Evolutionary conservation across 2,888 invertebrate genomes (phyloP), one percentile per base, ranked within the genome.

Genomic region (Diadegma fenestrale): DNA sequence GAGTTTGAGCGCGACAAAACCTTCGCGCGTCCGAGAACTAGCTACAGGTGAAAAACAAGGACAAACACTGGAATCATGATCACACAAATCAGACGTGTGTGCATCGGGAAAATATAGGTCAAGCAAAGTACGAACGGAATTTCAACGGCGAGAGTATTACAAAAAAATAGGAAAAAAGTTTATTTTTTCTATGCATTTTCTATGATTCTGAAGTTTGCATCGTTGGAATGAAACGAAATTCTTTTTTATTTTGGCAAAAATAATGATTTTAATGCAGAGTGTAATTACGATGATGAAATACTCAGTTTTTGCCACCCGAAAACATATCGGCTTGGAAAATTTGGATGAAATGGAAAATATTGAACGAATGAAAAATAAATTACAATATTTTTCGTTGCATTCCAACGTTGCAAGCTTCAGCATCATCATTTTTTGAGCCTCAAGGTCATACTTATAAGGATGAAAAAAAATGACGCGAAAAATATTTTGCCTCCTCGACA

Each of bases 1-100:
- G 72, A 61, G 69, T 79, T 79, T 43, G 33, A 33, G 30, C 7
- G 6, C 26, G 33, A 45, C 66, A 66, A 78, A 82, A 78, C 72
- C 43, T 61, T 43, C 14, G 2, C 14, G 2, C 14, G 33, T 12
- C 63, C 30, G 45, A 41, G 41, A 41, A 66, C 66, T 37, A 6
- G 66, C 41, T 19, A 4, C 41, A 66, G 12, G 22, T 30, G 41
- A 66, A 66, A 66, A 66, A 66, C 41, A 12, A 66, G 19, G 12
- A 4, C 19, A 66, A 66, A 19, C 22, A 66, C 19, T 19, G 37
- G 58, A 66, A 41, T 19, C 41, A 66, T 43, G 22, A n/a, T 10
- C 19, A 17, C 22, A 66, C 41, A 6, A 41, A 41, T 66, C 33
- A 17, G 41, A 66, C 37, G 14, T 14, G 26, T 58, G 22, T 58